These are phyloP conservation scores for Serinus canaria DNA, from an alignment of 2,113 vertebrate species.

Conservation along the genomic window DNA sequence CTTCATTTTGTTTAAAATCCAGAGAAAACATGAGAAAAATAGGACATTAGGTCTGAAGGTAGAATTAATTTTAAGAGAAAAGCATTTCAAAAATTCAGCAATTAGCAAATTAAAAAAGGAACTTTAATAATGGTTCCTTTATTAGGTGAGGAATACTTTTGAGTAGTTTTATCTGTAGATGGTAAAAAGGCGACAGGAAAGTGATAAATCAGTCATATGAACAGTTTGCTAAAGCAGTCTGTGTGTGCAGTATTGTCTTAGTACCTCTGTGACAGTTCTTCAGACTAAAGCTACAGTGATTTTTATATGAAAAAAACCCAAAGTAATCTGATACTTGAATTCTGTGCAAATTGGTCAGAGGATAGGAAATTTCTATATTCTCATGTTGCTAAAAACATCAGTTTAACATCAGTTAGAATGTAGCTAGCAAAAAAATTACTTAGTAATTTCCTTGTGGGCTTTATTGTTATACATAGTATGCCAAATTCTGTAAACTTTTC, in stretches of 20 bases:
- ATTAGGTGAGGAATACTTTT: not conserved
- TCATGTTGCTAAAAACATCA: not conserved
- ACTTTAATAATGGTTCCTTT: not conserved
- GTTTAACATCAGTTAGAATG: not conserved
- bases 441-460: not conserved
- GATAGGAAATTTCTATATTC: not conserved
- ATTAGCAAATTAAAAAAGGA: not conserved
- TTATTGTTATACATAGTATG: not conserved
- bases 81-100: not conserved
- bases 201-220: not conserved
- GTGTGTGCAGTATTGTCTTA: not conserved
- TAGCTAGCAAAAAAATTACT: not conserved
- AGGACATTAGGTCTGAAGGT: not conserved
- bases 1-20: not conserved
- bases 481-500: not conserved
- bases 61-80: not conserved
- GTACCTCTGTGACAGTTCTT: not conserved
- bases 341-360: not conserved
- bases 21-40: not conserved
- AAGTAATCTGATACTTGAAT: not conserved
- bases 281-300: not conserved
- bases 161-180: not conserved
- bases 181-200: not conserved
- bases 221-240: not conserved
- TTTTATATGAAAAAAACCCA: not conserved